Base-by-base conservation (phyloP, 1,140 invertebrate genomes). In the Chlorops oryzae region DNA sequence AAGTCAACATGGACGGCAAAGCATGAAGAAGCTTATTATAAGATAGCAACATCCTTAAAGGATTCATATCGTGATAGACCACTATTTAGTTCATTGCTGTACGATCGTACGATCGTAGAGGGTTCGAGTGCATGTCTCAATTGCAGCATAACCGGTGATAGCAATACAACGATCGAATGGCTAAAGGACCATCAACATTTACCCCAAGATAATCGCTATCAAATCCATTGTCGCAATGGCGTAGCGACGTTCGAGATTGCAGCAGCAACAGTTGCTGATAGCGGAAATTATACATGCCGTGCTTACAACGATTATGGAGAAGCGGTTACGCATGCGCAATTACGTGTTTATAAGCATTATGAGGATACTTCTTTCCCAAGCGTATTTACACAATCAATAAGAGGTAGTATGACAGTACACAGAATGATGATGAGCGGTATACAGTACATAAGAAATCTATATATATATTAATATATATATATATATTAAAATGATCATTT, bases 161-260 rank as follows among this genome's bases (percentile, higher is more conserved):
- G 88, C 1, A 86, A 89, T 56, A 87, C 90, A 1, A 78, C 78
- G 39, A 76, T 96, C 3, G 81, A 83, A 54, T 96, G 91, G 90
- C 83, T 83, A 15, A 92, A 87, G 65, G 85, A 92, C 65, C 83
- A 84, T 5, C 67, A 78, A 35, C 72, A 78, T n/a, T 54, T 86
- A 5, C 61, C 68, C 55, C 68, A 27, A 61, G 74, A 63, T 67
- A 77, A 59, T 62, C 75, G 80, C 48, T 84, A 80, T 62, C 75
- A 73, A 56, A 81, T 74, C 0, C 76, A 76, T 48, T 80, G 75
- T 49, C 65, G 76, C 3, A 82, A 85, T 61, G 87, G 87, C 6
- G 76, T 89, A 37, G 82, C 85, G 18, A 84, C 80, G 18, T 72
- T 95, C 47, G 87, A 92, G 73, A 81, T 94, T 37, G 62, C 81